Evolutionary conservation across 2,888 invertebrate genomes (phyloP), one percentile per base, ranked within the genome.

Genomic region (Strigamia maritima): DNA sequence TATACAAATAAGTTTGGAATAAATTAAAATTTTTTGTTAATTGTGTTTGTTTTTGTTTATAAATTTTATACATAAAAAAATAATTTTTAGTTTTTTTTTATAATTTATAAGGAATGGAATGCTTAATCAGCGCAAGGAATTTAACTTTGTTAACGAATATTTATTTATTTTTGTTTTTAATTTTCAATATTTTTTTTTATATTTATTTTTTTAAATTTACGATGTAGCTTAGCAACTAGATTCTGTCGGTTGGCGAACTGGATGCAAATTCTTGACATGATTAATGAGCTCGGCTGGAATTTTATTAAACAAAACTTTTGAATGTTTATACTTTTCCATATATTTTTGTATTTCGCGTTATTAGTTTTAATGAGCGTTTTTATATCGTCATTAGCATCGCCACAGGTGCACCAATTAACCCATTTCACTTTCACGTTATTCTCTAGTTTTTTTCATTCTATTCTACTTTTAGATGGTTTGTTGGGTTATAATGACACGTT

Each of bases 251-350:
- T 70, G 70, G 24, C 28, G 70, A 70, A 28, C 70, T 26, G 7
- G 70, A 70, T 28, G 70, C 28, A 70, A 70, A 28, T 75, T 35
- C 31, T 75, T 75, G 35, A 75, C 26, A 75, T 75, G 35, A 75
- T 75, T 75, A 75, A 40, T 75, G 28, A 16, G 16, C 35, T 40
- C 0, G 40, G 22, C 40, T 24, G 3, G 35, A 12, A 75, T 35
- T 31, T 31, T 14, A 22, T 75, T 38, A 75, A 40, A 24, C 35
- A 54, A 19, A 35, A 26, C 49, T 35, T 49, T 49, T 12, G 24
- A 6, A 35, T 75, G 24, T 75, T 40, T 35, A 40, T 54, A 54
- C 49, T 49, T 49, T 14, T 49, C 0, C 7, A 10, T 6, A 10
- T 35, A 10, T 35, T 35, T 35, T 35, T 35, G 3, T 35, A 0